Evolutionary conservation across 2,888 invertebrate genomes (phyloP), one percentile per base, ranked within the genome.

Genomic region (Girardia tigrina): DNA sequence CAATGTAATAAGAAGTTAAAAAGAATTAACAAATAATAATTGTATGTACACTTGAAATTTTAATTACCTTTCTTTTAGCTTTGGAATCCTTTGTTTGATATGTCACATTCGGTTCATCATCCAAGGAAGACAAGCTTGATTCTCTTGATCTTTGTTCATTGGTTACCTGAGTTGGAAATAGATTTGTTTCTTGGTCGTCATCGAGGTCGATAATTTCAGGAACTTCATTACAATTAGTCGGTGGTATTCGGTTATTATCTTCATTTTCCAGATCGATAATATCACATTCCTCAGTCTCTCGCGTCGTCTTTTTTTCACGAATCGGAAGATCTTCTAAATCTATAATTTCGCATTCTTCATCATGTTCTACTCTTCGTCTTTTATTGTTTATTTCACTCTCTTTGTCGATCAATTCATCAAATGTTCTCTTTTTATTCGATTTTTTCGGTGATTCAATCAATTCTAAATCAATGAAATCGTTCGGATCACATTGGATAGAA

Each of bases 401-500:
- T 36, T 8, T 16, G 36, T 36, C 8, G 8, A 12, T 16, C 36
- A 16, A 8, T 12, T 36, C 36, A 36, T 36, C 36, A 12, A 12
- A 8, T 36, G 36, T 36, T 36, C 12, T 36, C 12, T 8, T 36
- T 36, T 16, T 36, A 12, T 8, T n/a, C n/a, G n/a, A 12, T 12
- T 36, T 36, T 12, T 12, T 36, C 36, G 8, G 8, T 36, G 36
- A 16, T 36, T 36, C 36, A 12, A 36, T 36, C 16, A 16, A 16
- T 16, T 12, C 12, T 36, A 12, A 16, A 36, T 16, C 8, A 36
- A 56, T n/a, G 6, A 56, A 56, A 20, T 56, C 56, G 4, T 16
- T 2, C n/a, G 56, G 56, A 56, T 56, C 56, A n/a, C 56, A 56
- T 56, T 56, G 56, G n/a, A 56, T 56, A 20, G 56, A n/a, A 56